Conservation (phyloP, 2,113 vertebrate species). For the Oplegnathus fasciatus region DNA sequence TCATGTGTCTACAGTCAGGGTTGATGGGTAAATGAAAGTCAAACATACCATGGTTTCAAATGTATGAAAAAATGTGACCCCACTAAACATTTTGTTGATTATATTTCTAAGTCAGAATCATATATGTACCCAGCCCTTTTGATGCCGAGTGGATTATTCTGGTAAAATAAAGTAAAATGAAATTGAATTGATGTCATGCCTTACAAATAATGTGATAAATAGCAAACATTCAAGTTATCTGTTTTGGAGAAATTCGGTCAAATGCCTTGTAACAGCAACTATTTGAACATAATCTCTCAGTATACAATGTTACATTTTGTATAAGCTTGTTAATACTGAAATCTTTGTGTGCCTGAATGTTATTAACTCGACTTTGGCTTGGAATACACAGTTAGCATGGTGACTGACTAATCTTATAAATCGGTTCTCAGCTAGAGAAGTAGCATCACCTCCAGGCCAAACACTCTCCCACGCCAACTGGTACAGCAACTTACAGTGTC, state of each 20-base stretch:
- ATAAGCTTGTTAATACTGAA: neutral
- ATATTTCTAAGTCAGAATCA: neutral
- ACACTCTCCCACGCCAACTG: neutral
- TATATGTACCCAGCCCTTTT: neutral
- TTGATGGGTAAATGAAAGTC: neutral
- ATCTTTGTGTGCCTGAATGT: neutral
- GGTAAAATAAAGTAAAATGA: neutral
- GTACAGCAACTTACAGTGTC: neutral
- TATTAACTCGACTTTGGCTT: slow-evolving; percentile 7
- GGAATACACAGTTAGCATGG: neutral
- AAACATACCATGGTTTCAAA: neutral
- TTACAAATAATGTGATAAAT: neutral
- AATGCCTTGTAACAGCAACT: neutral
- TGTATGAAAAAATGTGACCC: neutral
- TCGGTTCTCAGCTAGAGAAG: neutral
- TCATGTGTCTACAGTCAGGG: neutral
- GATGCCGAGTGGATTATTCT: neutral
- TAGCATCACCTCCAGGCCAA: neutral
- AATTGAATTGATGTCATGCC: neutral
- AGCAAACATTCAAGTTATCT: neutral
- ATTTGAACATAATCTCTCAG: neutral
- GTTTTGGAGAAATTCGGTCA: neutral
- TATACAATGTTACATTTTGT: neutral
- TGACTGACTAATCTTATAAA: slow-evolving; percentile 7
- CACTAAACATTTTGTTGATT: neutral